phyloP scores from a whole-genome alignment of 2,113 vertebrate genomes.

The Sebastes schlegelii region DNA sequence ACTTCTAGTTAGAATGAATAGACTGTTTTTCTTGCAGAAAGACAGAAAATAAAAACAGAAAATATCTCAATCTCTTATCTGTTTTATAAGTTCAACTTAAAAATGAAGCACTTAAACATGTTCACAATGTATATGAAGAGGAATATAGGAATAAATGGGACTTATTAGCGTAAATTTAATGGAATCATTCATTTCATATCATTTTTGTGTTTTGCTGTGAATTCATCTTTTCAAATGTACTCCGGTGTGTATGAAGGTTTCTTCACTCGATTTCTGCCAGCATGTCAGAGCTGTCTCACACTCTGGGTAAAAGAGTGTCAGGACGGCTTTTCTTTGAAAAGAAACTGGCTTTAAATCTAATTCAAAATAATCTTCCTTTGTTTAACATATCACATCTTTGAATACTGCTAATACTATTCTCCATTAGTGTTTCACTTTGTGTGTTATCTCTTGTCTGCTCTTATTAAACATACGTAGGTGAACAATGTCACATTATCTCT shows the following conservation, averaged over 20 bases:
- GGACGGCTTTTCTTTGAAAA: neutral
- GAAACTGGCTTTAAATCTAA: neutral
- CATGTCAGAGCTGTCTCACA: neutral
- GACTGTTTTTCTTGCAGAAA: neutral
- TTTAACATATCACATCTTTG: neutral
- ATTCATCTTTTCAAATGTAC: neutral
- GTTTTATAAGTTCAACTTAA: neutral
- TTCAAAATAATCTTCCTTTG: neutral
- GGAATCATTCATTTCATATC: neutral
- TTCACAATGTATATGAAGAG: neutral
- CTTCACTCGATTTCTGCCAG: neutral
- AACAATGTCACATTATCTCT: neutral
- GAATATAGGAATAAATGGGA: neutral
- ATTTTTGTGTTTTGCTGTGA: neutral
- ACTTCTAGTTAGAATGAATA: neutral
- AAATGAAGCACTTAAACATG: neutral
- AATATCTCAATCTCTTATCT: neutral
- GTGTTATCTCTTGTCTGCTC: neutral
- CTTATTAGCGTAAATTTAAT: neutral
- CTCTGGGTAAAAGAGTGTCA: neutral
- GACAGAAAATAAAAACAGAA: neutral
- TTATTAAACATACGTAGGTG: neutral
- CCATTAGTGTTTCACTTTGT: neutral
- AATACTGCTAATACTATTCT: neutral
- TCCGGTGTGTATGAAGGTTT: neutral